Percentiles rank a stretch among this genome's conserved stretches.
Conservation (phyloP, 2,888 invertebrate species). For the Parnassius apollo region DNA sequence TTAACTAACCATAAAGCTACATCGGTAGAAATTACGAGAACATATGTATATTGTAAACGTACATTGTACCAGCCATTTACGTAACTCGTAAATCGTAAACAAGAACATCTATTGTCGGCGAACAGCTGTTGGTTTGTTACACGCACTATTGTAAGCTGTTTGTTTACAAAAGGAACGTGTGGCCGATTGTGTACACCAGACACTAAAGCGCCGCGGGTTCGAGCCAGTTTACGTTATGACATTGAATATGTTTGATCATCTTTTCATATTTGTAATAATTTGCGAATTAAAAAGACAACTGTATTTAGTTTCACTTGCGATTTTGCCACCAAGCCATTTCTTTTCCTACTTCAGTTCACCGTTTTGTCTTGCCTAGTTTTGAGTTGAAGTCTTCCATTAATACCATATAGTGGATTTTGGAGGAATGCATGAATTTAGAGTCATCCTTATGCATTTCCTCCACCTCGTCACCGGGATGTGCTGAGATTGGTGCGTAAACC, state of each 20-base stretch:
- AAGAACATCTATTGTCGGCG: conserved; percentile 68
- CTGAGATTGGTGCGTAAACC: too few species aligned
- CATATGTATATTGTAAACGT: conserved; percentile 55
- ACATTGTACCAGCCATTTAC: conserved; percentile 47
- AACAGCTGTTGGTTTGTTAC: conserved; percentile 68
- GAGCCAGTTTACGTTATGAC: conserved; percentile 15
- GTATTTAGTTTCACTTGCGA: too few species aligned
- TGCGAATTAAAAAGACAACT: too few species aligned
- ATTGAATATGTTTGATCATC: neutral
- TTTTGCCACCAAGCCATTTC: too few species aligned
- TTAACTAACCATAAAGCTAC: neutral
- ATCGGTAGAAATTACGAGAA: conserved; percentile 37
- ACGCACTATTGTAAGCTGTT: conserved; percentile 57
- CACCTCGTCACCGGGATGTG: too few species aligned
- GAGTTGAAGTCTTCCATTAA: too few species aligned
- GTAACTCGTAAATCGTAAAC: conserved; percentile 57
- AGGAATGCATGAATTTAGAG: too few species aligned
- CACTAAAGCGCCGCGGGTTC: conserved; percentile 30
- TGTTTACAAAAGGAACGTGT: conserved; percentile 54
- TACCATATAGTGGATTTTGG: too few species aligned
- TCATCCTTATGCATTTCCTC: too few species aligned
- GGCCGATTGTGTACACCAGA: conserved; percentile 40
- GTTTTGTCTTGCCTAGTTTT: too few species aligned
- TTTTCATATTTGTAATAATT: neutral
- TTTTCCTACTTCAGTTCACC: too few species aligned